Conservation (phyloP, 2,797 vertebrate genomes). For the Echeneis naucrates region DNA sequence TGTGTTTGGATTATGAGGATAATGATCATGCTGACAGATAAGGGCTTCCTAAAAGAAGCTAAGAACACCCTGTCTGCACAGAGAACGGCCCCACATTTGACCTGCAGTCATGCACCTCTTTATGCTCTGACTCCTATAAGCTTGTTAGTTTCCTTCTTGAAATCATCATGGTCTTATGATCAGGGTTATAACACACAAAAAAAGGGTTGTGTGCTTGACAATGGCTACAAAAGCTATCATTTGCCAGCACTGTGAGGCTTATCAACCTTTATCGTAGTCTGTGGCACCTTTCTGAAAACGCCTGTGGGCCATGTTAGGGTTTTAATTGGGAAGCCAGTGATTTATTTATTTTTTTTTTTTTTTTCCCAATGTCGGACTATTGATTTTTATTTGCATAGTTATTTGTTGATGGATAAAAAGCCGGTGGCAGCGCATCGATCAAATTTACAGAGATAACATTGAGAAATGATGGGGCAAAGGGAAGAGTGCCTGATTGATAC, state of each 20-base stretch:
- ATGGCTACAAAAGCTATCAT: conserved; percentile 16
- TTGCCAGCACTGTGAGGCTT: conserved; percentile 13
- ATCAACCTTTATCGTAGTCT: conserved; percentile 56
- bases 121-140: not conserved
- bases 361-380: conserved; percentile 78
- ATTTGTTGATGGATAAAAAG: conserved; percentile 85
- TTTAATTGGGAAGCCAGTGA: conserved; percentile 83
- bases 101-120: conserved; percentile 16
- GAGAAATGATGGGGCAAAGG: conserved; percentile 33
- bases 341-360: no score
- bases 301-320: conserved; percentile 65
- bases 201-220: conserved; percentile 13
- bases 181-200: not conserved
- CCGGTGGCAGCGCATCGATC: conserved; percentile 77
- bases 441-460: conserved; percentile 46
- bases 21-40: conserved; percentile 61
- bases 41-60: conserved; percentile 46
- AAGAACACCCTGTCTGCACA: conserved; percentile 32
- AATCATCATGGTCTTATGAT: conserved; percentile 16
- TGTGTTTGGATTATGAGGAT: conserved; percentile 69
- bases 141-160: not conserved
- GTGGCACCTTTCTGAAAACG: conserved; percentile 61
- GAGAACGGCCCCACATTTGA: conserved; percentile 16
- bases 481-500: conserved; percentile 42
- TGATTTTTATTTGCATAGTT: conserved; percentile 88